Base-by-base conservation (phyloP, 2,888 invertebrate genomes). In the Sphinx pinastri region DNA sequence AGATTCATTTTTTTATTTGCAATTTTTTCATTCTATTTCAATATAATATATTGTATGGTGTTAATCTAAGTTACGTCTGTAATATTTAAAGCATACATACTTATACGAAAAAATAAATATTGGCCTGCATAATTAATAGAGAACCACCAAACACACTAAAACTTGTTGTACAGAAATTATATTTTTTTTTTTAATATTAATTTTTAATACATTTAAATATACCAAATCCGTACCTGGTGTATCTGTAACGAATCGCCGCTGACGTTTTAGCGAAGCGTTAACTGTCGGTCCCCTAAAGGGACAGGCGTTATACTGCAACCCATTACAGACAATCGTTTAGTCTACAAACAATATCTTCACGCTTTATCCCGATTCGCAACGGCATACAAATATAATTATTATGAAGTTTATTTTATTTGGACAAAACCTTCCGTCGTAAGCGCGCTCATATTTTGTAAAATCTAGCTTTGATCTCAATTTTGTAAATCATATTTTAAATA, bases 221-320 rank as follows among this genome's bases (percentile, higher is more conserved):
- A 31, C 68, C 47, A 31, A 79, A 71, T 89, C 49, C 90, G 69
- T 69, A 72, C 75, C 90, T 86, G 88, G 49, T 25, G 0, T 19
- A 52, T 71, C 78, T 84, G 84, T 84, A 85, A 86, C 89, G 88
- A 90, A 92, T 91, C 86, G 82, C 84, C 87, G 83, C 85, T 84
- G 87, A 86, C 85, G 83, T 86, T 88, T 84, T 81, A 82, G 83
- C 84, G 82, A 86, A 83, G 89, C 91, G 90, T 89, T 90, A 91
- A 90, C 90, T 87, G 84, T 78, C 84, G 75, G 79, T 80, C 84
- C 83, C 83, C 75, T 81, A 85, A 88, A 87, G 89, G 88, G 84
- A 85, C 75, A 73, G 75, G 76, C 77, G 83, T 79, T 84, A 83
- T 85, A 80, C 84, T 86, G 86, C 85, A 85, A 82, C 85, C 38